Conservation (phyloP, 2,797 vertebrate genomes). For the Rhabdomys pumilio region DNA sequence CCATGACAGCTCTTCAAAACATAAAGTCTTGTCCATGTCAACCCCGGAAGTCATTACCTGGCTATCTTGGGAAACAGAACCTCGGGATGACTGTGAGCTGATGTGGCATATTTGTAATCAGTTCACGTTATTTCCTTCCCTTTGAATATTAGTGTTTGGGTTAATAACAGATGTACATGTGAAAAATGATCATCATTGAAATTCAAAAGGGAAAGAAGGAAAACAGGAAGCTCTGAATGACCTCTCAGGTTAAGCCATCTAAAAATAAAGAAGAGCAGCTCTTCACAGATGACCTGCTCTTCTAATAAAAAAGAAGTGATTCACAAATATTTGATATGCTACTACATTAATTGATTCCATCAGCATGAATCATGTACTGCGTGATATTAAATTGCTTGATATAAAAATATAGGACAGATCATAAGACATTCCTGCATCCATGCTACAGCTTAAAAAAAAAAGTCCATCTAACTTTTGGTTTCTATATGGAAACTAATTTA, state of each 20-base stretch:
- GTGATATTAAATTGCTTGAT: slow-evolving; percentile 62
- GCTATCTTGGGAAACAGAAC: slow-evolving; percentile 26
- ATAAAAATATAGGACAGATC: slow-evolving; percentile 1
- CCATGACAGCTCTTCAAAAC: neutral
- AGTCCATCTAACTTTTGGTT: neutral
- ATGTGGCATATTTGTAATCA: neutral
- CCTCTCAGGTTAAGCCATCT: slow-evolving; percentile 75
- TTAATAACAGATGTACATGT: slow-evolving; percentile 77
- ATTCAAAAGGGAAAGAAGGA: slow-evolving; percentile 76
- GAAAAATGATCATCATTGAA: slow-evolving; percentile 77
- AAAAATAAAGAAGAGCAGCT: slow-evolving; percentile 81
- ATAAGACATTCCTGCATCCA: slow-evolving; percentile 8
- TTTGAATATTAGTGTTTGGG: slow-evolving; percentile 64
- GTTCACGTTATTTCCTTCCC: slow-evolving; percentile 66
- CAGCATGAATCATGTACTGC: slow-evolving; percentile 55
- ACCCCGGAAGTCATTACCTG: neutral
- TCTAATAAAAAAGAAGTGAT: slow-evolving; percentile 62
- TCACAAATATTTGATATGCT: slow-evolving; percentile 67
- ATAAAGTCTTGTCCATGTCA: neutral
- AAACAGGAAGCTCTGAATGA: slow-evolving; percentile 84
- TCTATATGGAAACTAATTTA: slow-evolving; percentile 39
- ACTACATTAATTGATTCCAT: slow-evolving; percentile 66
- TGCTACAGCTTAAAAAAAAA: neutral
- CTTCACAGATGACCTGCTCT: slow-evolving; percentile 64
- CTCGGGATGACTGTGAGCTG: neutral